Base-by-base conservation (phyloP, 2,797 vertebrate species). In the Bryconaethiops microstoma region DNA sequence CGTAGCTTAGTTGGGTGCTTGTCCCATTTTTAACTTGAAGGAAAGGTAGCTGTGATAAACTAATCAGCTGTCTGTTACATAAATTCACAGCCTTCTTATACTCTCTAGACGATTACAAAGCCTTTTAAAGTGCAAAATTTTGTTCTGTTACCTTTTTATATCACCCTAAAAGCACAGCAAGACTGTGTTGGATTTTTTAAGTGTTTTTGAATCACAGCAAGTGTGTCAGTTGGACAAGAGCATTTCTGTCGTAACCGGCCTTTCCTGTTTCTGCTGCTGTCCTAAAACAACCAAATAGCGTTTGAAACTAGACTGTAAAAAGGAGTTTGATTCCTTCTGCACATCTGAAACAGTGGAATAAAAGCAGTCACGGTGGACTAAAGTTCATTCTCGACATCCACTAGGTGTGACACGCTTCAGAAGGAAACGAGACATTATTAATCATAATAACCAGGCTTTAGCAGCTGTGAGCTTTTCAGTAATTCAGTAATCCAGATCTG, bases 21-120 rank as follows among this genome's bases (percentile, higher is more conserved):
- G 35, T 35, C 35, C 35, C 35, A 35, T 1, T 35, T 35, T 68
- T 42, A 16, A 25, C 50, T 19, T 50, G 14, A 10, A 39, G 17
- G n/a, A 67, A 68, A 78, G 76, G 50, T 78, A 29, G 16, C 17
- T 45, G 9, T 48, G 21, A 7, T 12, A 25, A n/a, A 57, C 52
- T 42, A 42, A 23, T 12, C 45, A 7, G 42, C 39, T 48, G 23
- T 4, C 16, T 12, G 54, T 35, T 69, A 69, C 52, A n/a, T 67
- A 29, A 42, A 2, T 29, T 2, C 5, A 59, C 16, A 16, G 17
- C 10, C 42, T 45, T 45, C 42, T 52, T 17, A 17, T 19, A 55
- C 55, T 57, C 42, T 45, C 10, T 10, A 45, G 16, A 57, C 8
- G 55, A 57, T 9, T 2, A n/a, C 19, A 8, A 1, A 57, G 5